A percentile compares a stretch with the other conserved stretches of the same genome.
These are phyloP conservation scores for Allygus modestus DNA, from an alignment of 2,888 invertebrate species.

Conservation along the genomic window DNA sequence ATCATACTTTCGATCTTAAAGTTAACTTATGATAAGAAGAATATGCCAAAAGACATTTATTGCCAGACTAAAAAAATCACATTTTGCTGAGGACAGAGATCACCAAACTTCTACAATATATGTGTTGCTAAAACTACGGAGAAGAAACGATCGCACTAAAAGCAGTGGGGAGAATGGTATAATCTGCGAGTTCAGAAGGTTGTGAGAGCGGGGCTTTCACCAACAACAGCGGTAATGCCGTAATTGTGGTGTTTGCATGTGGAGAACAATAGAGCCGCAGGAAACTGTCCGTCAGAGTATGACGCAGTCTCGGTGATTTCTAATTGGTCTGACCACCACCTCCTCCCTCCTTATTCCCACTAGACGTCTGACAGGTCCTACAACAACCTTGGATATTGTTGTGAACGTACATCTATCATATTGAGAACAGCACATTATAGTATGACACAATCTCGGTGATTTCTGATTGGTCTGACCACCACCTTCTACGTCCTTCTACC, in stretches of 20 bases:
- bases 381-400: neutral
- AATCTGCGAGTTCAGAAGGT: conserved; percentile 54
- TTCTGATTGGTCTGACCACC: conserved; percentile 48
- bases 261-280: conserved; percentile 39
- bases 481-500: neutral
- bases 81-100: too few relatives aligned
- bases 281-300: conserved; percentile 52
- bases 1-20: too few relatives aligned
- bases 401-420: neutral
- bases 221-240: neutral
- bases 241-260: conserved; percentile 55
- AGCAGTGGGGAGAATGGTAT: neutral
- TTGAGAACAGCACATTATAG: neutral
- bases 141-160: too few relatives aligned
- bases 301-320: conserved; percentile 28
- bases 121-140: too few relatives aligned
- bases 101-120: too few relatives aligned
- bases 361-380: neutral
- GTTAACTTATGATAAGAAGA: too few relatives aligned
- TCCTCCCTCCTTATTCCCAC: neutral
- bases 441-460: conserved; percentile 12
- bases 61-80: too few relatives aligned
- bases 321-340: conserved; percentile 47
- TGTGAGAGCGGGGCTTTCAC: conserved; percentile 56
- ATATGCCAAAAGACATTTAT: too few relatives aligned